Base-by-base conservation (phyloP, 2,113 vertebrate genomes). In the Epinephelus cyanopodus region DNA sequence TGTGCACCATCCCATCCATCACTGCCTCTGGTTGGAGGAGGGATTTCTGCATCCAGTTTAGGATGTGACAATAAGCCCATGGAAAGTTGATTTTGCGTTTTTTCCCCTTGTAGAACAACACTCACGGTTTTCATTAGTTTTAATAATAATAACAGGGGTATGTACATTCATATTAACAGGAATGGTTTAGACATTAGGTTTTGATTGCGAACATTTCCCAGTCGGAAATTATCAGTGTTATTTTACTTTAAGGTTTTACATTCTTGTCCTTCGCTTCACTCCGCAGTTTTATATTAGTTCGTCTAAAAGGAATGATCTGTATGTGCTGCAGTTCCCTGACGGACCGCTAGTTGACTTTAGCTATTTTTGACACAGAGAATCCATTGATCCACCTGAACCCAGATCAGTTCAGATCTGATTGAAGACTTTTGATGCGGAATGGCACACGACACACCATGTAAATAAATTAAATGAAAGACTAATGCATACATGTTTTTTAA, bases 291-390 rank as follows among this genome's bases (percentile, higher is more conserved):
- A 39, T 45, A 79, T 37, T 13, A 50, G 14, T 17, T 70, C 9
- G 2, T 19, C 33, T 12, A 12, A 18, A 79, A 78, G 73, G 78
- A 88, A 86, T 73, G 58, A 87, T 83, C 48, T 70, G 75, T 14
- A 57, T 73, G 81, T 1, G 66, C 54, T 82, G 89, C 87, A 89
- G 50, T 90, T 89, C 87, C 61, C 37, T 13, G 4, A 19, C 7
- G 1, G 1, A 19, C 89, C 89, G 8, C 82, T 86, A 77, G 83
- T 74, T 3, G 54, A 58, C 39, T 42, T 6, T 11, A 39, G 66
- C 79, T 88, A 73, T 82, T 90, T 88, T 81, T 81, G 29, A 89
- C 83, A 90, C 89, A 94, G 86, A 81, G 77, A 64, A 47, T 64
- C 52, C 29, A 87, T 86, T 90, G 77, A 87, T 90, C 72, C 79